Evolutionary conservation across 2,888 invertebrate species (phyloP), one percentile per base, ranked within the genome.

Genomic region (Athalia rosae): DNA sequence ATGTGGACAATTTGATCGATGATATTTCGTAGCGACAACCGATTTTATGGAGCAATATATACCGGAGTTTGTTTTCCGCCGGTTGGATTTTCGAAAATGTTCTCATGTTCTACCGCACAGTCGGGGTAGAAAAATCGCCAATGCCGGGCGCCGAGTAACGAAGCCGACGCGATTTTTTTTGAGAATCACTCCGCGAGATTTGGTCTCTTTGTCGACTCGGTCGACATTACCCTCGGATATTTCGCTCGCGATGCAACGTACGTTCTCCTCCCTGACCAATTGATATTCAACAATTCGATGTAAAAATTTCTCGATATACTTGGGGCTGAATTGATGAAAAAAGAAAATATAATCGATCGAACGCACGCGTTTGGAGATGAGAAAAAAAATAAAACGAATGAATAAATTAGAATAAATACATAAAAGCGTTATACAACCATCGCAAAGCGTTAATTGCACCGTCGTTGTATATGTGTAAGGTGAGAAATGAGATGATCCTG

Each of bases 221-320:
- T 64, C 64, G 64, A 64, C 64, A 64, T 64, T 64, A 64, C 47
- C 47, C 45, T 64, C 47, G 47, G 13, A 45, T 64, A 47, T 64
- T 64, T 64, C 15, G 47, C 47, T 47, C 45, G 11, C 8, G 15
- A n/a, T 4, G 41, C n/a, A 43, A 63, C 4, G 63, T 47, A 61
- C 61, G 47, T 64, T 47, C 64, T n/a, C 47, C 64, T 47, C 13
- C n/a, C 47, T 64, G 47, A 15, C 45, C 47, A 64, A 64, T 64
- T 64, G 64, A 64, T 45, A 47, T 64, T 47, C 8, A 64, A 47
- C 47, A 64, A 64, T 64, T 13, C 64, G 13, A 47, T 64, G 45
- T 47, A 64, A 64, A 47, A 47, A n/a, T 28, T 28, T 13, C n/a
- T 47, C 47, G 11, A 15, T 8, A 41, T 47, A 47, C 47, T 11